Base-by-base conservation (phyloP, 2,888 invertebrate species). In the Mellilla xanthometata region DNA sequence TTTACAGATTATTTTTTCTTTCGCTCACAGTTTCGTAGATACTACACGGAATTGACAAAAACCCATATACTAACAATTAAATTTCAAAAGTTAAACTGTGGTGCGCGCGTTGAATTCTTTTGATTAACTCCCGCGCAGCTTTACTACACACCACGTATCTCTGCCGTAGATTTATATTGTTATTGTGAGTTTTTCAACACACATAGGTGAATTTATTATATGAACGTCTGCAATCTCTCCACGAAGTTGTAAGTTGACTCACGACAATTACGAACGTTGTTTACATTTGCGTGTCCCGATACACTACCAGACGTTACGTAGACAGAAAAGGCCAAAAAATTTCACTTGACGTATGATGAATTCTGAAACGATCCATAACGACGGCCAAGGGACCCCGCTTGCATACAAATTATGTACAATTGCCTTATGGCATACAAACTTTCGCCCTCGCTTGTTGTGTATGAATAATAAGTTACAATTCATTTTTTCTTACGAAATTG, bases 311-410 rank as follows among this genome's bases (percentile, higher is more conserved):
- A 60, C 51, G 49, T 68, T 62, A 65, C 61, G 63, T 58, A 49
- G 56, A 52, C 49, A n/a, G 13, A 12, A 38, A 41, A 38, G 26
- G 38, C 39, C 42, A 63, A 62, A 69, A 62, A 69, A 70, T 70
- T 71, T 73, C 73, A 65, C 72, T 66, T 62, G 51, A 62, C 63
- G 54, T 56, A 50, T 58, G 60, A 56, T 47, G 51, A 49, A 56
- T 62, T 54, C 49, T 53, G 44, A 49, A 32, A 15, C 41, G 12
- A 54, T 24, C 39, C 47, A 31, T 52, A 52, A 55, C 54, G 52
- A 54, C 48, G 50, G 36, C 39, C 39, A 42, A 30, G n/a, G 40
- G 40, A 44, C 49, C 13, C 19, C 41, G 36, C 45, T 39, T 49
- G 68, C 59, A 63, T 68, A 63, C 50, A 31, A 42, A 64, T 49